Conservation (phyloP, 2,888 invertebrate species). For the Thera britannica region DNA sequence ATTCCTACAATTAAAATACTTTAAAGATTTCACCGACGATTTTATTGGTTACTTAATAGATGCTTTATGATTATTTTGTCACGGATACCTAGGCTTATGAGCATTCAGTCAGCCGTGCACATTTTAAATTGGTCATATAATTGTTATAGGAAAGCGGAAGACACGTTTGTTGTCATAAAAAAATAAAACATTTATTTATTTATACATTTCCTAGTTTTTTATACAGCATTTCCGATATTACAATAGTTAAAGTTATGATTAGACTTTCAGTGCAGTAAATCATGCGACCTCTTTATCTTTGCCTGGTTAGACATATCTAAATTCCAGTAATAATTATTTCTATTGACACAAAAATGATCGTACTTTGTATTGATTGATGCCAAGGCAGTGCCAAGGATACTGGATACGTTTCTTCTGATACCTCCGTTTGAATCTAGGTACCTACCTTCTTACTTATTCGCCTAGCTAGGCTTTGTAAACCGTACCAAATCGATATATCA, state of each 20-base stretch:
- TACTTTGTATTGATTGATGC: constrained; percentile 13
- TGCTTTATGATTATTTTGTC: constrained; percentile 20
- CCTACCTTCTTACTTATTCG: not conserved
- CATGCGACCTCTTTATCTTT: constrained; percentile 2
- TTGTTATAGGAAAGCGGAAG: no score
- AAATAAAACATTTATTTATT: no score
- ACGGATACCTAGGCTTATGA: constrained; percentile 11
- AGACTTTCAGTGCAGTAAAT: constrained; percentile 1
- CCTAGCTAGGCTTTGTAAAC: constrained; percentile 10
- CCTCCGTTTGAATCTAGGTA: not conserved
- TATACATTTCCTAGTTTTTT: no score
- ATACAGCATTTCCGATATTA: no score
- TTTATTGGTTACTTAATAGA: constrained; percentile 25
- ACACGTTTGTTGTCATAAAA: no score
- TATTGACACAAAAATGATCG: constrained; percentile 27
- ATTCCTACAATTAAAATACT: constrained; percentile 39
- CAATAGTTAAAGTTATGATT: not conserved
- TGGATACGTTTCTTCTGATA: constrained; percentile 16
- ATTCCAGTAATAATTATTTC: constrained; percentile 21
- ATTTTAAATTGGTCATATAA: not conserved
- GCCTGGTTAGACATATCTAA: constrained; percentile 7
- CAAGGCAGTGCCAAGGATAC: constrained; percentile 26
- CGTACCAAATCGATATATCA: not conserved
- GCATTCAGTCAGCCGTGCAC: not conserved
- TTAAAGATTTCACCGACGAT: constrained; percentile 39